phyloP scores from a whole-genome alignment of 2,797 vertebrate genomes.

The Catostomus latipinnis region DNA sequence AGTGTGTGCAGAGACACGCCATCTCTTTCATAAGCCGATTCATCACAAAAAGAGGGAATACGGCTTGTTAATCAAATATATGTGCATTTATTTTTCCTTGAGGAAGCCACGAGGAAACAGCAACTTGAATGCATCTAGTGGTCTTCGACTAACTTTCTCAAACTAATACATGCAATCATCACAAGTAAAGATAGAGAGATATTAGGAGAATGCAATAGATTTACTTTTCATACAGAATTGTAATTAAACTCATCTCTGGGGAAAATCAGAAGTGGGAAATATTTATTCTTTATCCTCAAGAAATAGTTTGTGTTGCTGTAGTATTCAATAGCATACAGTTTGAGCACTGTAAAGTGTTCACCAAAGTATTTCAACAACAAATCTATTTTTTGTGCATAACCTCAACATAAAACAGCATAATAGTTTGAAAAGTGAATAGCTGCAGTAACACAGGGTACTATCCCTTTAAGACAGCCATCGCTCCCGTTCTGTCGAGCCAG shows the following conservation, averaged over 20 bases:
- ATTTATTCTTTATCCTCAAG: neutral
- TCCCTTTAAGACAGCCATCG: conserved; percentile 81
- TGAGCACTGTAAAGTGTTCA: neutral
- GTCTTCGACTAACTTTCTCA: neutral
- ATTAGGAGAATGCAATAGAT: neutral
- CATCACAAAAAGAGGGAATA: neutral
- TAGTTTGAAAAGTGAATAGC: neutral
- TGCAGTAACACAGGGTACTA: conserved; percentile 38
- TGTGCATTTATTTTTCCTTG: neutral
- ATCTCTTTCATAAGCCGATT: conserved; percentile 6
- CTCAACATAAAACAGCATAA: neutral
- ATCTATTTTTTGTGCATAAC: neutral
- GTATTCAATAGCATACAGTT: neutral
- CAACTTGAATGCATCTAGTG: neutral
- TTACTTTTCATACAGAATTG: neutral
- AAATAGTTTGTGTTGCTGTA: too few relatives aligned
- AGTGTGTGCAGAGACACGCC: conserved; percentile 19
- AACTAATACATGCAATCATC: neutral
- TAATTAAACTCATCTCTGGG: neutral
- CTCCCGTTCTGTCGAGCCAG: conserved; percentile 80
- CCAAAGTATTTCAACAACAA: neutral
- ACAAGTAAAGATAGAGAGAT: neutral
- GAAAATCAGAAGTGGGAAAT: neutral
- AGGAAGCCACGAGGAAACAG: neutral
- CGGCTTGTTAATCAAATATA: neutral